Percentiles rank a stretch among this genome's conserved stretches.
Evolutionary conservation across 2,888 invertebrate species (phyloP).

Genomic region (Cerastis rubricosa): DNA sequence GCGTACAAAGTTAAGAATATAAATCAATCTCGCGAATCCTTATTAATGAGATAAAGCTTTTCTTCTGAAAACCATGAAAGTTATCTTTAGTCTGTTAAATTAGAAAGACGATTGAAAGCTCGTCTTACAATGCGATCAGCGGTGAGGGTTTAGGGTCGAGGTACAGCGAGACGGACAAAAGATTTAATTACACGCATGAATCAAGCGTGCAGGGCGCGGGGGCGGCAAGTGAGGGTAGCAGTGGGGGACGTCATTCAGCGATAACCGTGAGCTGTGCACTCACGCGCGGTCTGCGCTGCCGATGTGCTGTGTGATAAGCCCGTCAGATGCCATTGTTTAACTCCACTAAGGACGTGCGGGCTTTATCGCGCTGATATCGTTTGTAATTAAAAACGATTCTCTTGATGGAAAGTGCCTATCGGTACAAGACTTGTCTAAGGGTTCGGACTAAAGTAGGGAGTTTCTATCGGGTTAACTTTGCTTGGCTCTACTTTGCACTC

Average conservation of each 20-base stretch:
- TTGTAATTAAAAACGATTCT: constrained; percentile 75
- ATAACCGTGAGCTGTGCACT: constrained; percentile 82
- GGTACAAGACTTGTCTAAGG: constrained; percentile 38
- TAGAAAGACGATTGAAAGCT: constrained; percentile 80
- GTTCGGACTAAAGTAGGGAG: constrained; percentile 3
- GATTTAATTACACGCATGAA: constrained; percentile 91
- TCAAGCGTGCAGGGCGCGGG: constrained; percentile 82
- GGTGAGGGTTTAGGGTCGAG: constrained; percentile 77
- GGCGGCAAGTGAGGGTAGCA: constrained; percentile 59
- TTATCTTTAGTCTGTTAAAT: constrained; percentile 79
- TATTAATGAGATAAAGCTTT: constrained; percentile 79
- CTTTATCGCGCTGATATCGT: constrained; percentile 80
- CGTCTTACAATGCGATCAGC: constrained; percentile 81
- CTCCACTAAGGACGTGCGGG: constrained; percentile 80
- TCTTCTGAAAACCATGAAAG: constrained; percentile 70
- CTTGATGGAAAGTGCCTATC: constrained; percentile 43
- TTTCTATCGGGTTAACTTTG: constrained; percentile 12
- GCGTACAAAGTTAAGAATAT: constrained; percentile 65
- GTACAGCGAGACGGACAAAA: constrained; percentile 85
- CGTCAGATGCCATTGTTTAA: constrained; percentile 79
- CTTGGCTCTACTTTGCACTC: neutral
- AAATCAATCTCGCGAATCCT: constrained; percentile 81
- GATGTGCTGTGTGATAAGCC: constrained; percentile 80
- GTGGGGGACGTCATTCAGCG: constrained; percentile 74
- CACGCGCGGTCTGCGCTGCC: constrained; percentile 78